Percentiles rank a stretch among this genome's conserved stretches.
phyloP scores from a whole-genome alignment of 2,113 vertebrate species.

The Paralichthys olivaceus region DNA sequence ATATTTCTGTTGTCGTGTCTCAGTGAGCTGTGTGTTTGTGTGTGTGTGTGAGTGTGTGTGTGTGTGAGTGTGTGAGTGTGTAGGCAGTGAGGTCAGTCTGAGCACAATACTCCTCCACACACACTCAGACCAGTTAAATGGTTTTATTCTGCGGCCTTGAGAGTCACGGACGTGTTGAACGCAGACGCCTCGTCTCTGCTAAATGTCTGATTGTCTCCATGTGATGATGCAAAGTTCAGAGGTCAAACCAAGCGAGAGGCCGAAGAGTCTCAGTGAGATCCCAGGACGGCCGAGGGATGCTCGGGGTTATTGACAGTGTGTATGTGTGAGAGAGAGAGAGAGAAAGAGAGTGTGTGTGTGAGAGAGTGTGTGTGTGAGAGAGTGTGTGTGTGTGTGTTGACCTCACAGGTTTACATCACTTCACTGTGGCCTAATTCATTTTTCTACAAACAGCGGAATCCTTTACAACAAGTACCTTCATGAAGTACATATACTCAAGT shows the following conservation, averaged over 20 bases:
- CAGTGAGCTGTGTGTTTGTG: not conserved
- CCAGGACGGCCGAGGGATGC: too few relatives aligned
- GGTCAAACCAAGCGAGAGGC: not conserved
- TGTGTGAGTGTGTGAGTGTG: not conserved
- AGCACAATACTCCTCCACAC: conserved; percentile 42
- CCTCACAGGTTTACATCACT: not conserved
- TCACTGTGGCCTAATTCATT: not conserved
- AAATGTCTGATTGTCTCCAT: conserved; percentile 5
- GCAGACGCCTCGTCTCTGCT: not conserved
- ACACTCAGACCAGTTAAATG: not conserved
- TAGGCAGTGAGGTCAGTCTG: conserved; percentile 27
- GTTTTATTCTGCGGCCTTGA: not conserved
- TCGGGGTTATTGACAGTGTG: conserved; percentile 4
- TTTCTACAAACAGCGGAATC: not conserved
- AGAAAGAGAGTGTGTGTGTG: conserved; percentile 1
- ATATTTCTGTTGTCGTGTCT: too few relatives aligned
- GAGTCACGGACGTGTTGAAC: too few relatives aligned
- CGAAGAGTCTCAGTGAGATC: not conserved
- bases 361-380: not conserved
- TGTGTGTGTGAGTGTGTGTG: too few relatives aligned
- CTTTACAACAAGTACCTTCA: not conserved
- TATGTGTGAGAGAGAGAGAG: too few relatives aligned
- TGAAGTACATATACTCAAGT: too few relatives aligned
- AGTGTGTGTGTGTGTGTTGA: not conserved
- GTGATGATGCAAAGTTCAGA: conserved; percentile 12